Percentiles rank a stretch among this genome's conserved stretches.
Conservation (phyloP, 2,888 invertebrate species). For the Orthonevra nobilis region DNA sequence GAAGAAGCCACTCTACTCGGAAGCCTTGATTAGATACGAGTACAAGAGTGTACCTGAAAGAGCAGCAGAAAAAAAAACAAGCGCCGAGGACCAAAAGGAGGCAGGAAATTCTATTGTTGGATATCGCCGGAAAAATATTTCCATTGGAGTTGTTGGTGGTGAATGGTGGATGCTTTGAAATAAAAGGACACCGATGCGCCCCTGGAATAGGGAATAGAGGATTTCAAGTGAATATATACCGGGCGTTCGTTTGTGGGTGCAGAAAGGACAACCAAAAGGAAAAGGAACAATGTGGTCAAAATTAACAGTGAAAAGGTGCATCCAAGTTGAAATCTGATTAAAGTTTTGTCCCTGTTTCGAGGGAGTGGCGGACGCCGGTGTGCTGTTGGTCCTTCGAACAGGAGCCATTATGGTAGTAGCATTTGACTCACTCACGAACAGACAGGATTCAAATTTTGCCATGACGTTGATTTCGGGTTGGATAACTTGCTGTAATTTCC, state of each 20-base stretch:
- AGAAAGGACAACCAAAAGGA: conserved; percentile 58
- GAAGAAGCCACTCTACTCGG: too few species aligned
- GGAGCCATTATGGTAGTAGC: conserved; percentile 10
- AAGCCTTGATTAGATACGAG: conserved; percentile 59
- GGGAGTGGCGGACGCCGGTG: neutral
- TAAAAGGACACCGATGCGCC: conserved; percentile 25
- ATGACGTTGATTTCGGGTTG: conserved; percentile 42
- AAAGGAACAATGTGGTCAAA: conserved; percentile 70
- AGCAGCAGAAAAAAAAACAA: conserved; percentile 56
- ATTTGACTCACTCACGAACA: too few species aligned
- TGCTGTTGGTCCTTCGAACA: neutral
- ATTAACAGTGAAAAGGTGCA: conserved; percentile 70
- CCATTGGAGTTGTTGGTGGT: conserved; percentile 38
- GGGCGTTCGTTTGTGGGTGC: neutral
- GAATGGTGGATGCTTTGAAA: conserved; percentile 4
- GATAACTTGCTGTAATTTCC: conserved; percentile 68
- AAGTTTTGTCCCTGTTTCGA: conserved; percentile 49
- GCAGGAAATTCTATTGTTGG: conserved; percentile 63
- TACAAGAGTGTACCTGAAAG: conserved; percentile 21
- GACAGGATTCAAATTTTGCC: conserved; percentile 52
- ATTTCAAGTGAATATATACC: too few species aligned
- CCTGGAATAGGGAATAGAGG: neutral
- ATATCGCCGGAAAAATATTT: conserved; percentile 57
- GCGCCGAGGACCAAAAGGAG: conserved; percentile 33
- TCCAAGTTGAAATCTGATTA: conserved; percentile 69